Conservation (phyloP, 2,888 invertebrate species). For the Syrphus vitripennis region DNA sequence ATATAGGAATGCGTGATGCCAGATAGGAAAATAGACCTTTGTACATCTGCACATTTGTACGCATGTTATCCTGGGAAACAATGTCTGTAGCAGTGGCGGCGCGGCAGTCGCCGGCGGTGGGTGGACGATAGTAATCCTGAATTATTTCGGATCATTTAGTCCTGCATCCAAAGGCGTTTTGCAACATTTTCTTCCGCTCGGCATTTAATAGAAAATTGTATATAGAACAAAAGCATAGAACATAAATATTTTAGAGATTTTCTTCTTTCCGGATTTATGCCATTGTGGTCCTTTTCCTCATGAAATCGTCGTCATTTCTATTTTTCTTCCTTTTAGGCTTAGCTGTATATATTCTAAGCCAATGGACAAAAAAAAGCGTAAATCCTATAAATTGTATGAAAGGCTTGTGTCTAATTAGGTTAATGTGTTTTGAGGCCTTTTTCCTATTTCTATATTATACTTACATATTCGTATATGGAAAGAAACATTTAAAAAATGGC, state of each 20-base stretch:
- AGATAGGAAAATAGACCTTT: background rate
- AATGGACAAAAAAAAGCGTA: constrained; percentile 15
- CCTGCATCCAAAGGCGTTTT: constrained; percentile 62
- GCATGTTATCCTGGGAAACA: background rate
- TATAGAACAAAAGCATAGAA: constrained; percentile 15
- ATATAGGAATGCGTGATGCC: background rate
- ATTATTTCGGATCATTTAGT: constrained; percentile 67
- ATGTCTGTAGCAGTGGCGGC: background rate
- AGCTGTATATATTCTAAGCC: background rate
- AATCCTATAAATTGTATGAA: constrained; percentile 35
- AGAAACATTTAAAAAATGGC: background rate
- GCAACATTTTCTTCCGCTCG: constrained; percentile 51
- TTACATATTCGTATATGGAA: background rate
- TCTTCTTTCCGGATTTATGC: constrained; percentile 44
- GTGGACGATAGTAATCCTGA: constrained; percentile 57
- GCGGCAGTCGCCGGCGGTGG: background rate
- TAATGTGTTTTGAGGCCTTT: constrained; percentile 30
- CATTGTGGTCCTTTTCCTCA: constrained; percentile 45
- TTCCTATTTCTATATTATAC: background rate
- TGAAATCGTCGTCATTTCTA: constrained; percentile 5
- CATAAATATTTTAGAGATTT: constrained; percentile 24
- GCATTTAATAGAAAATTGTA: constrained; percentile 29
- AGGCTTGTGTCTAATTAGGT: constrained; percentile 43
- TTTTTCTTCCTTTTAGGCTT: background rate
- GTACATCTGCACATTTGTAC: background rate